phyloP scores from a whole-genome alignment of 2,113 vertebrate species.

The Phalacrocorax brasilianus region DNA sequence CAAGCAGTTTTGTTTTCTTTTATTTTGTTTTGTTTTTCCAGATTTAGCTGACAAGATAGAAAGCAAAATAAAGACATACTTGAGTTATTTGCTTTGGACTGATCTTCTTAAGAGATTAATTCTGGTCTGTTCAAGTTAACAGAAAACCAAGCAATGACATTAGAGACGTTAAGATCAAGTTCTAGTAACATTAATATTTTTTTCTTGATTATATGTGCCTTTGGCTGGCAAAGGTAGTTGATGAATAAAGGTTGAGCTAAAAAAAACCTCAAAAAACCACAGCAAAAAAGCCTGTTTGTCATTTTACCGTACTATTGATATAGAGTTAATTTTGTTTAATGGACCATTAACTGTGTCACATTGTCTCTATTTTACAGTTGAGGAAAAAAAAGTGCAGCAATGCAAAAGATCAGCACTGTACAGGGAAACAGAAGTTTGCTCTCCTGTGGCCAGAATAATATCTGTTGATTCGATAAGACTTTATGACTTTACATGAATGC shows the following conservation, averaged over 20 bases:
- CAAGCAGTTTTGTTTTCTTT: not conserved
- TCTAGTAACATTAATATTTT: not conserved
- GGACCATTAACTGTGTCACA: not conserved
- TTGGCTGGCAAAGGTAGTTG: not conserved
- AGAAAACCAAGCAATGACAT: not conserved
- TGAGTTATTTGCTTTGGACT: not conserved
- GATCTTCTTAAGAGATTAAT: not conserved
- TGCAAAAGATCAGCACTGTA: not conserved
- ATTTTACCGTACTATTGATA: not conserved
- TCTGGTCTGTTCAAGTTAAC: not conserved
- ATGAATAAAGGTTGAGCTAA: not conserved
- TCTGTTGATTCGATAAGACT: not conserved
- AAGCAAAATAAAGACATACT: not conserved
- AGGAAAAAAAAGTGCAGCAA: not conserved
- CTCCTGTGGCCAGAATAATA: not conserved
- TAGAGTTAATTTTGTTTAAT: not conserved
- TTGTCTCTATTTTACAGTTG: not conserved
- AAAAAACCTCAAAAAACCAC: not conserved
- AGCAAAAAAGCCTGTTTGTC: fast-evolving
- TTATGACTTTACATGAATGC: not conserved
- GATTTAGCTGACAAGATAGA: not conserved
- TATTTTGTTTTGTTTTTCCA: not conserved
- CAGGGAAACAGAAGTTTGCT: not conserved
- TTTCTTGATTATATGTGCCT: not conserved
- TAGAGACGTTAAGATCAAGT: not conserved